Evolutionary conservation across 2,888 invertebrate genomes (phyloP), one percentile per base, ranked within the genome.

Genomic region (Panopea generosa): DNA sequence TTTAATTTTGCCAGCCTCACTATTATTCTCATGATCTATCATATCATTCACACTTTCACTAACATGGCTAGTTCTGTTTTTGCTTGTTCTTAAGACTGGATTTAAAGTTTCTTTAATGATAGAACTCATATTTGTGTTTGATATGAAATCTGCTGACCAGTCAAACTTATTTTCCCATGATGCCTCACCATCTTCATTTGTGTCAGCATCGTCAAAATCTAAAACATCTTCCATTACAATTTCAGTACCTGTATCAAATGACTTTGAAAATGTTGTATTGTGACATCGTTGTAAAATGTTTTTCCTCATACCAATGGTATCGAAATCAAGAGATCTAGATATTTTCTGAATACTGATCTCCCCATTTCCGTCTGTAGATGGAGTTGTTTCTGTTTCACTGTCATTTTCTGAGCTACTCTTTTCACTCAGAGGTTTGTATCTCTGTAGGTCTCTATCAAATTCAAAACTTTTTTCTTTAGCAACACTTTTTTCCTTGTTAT

Each of bases 321-420:
- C 73, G 74, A 70, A 76, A 67, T 80, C 80, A 11, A 80, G 56
- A 14, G 73, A 73, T 45, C 66, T 73, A 18, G 67, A 55, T 49
- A 67, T 62, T 16, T 18, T 45, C 4, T 3, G 6, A n/a, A 9
- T 16, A 45, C 16, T 16, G 6, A 6, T 16, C 20, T 16, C 45
- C 16, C 20, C 45, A 45, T 16, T 45, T 18, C 45, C 16, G 7
- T 45, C 45, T 16, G 16, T 16, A 45, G 6, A 16, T 6, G 16
- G 16, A 45, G 4, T 45, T 16, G 7, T 40, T 20, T 16, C 45
- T n/a, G 16, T 6, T 9, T 18, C 6, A 16, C 16, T 45, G 6
- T 9, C 45, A 45, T 45, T 20, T 45, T 45, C 45, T 45, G 45
- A 45, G 45, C 45, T 4, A 45, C 16, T 45, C 6, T 9, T 45